phyloP scores from a whole-genome alignment of 2,797 vertebrate genomes.

The Columba guinea region DNA sequence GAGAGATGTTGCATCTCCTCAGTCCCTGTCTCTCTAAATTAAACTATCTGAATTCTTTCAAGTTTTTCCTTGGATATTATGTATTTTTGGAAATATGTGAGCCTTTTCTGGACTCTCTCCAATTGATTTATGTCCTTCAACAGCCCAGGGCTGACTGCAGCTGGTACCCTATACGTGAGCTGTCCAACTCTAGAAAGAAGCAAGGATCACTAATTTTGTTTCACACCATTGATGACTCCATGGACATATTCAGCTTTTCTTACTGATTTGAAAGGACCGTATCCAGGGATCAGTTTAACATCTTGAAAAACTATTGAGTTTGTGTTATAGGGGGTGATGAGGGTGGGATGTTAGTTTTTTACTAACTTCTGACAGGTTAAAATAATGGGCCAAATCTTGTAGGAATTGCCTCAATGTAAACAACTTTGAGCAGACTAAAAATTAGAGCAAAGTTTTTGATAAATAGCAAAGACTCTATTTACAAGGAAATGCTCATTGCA shows the following conservation, averaged over 20 bases:
- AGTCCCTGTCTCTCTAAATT: conserved; percentile 20
- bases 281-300: background rate
- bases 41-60: conserved; percentile 11
- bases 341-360: background rate
- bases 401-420: background rate
- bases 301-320: background rate
- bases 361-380: background rate
- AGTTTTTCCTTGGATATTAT: background rate
- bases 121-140: background rate
- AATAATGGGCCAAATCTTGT: background rate
- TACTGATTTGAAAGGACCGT: background rate
- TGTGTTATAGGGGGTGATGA: background rate
- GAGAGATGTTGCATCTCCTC: background rate
- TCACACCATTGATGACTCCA: background rate
- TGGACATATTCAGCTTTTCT: background rate
- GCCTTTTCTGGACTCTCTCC: background rate
- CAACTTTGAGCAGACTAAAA: background rate
- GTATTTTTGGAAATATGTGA: background rate
- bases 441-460: conserved; percentile 9
- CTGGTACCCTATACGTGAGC: background rate
- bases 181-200: rapidly evolving
- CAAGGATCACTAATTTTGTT: background rate
- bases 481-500: conserved; percentile 24
- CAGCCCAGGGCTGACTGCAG: background rate
- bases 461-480: background rate